phyloP scores from a whole-genome alignment of 2,888 invertebrate species.

The Tetragnatha montana region DNA sequence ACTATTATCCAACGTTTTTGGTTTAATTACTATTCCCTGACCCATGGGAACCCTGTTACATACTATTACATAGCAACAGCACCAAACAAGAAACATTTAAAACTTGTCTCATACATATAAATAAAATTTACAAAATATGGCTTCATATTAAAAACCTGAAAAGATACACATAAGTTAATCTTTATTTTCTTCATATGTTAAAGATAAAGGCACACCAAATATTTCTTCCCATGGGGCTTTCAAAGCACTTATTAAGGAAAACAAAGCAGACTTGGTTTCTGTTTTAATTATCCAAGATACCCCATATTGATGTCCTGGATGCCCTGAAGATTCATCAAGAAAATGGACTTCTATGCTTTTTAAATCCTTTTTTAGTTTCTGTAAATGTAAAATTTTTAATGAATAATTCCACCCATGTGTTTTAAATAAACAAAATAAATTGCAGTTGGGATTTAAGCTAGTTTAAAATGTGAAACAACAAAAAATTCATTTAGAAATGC shows the following conservation, averaged over 20 bases:
- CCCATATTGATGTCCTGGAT: conserved; percentile 15
- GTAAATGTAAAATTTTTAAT: conserved; percentile 1
- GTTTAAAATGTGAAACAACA: no score
- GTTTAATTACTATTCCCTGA: no score
- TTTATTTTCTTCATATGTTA: conserved; percentile 37
- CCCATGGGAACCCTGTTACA: no score
- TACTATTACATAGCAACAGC: neutral
- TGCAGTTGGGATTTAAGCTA: no score
- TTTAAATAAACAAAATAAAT: neutral
- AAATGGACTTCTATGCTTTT: conserved; percentile 51
- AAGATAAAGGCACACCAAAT: conserved; percentile 53
- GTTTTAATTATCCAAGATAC: conserved; percentile 51
- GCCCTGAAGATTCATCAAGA: conserved; percentile 49
- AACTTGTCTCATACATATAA: neutral
- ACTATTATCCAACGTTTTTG: no score
- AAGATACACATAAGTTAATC: neutral
- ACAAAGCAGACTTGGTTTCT: conserved; percentile 59
- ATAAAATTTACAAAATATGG: conserved; percentile 4
- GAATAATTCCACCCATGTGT: neutral
- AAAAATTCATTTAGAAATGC: no score
- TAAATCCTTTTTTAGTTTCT: conserved; percentile 52
- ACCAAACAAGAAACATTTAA: neutral
- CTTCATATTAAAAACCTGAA: neutral
- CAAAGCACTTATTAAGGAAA: conserved; percentile 61
- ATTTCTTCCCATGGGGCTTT: conserved; percentile 63